These are phyloP conservation scores for Autographa gamma DNA, from an alignment of 2,888 invertebrate species.

Conservation along the genomic window DNA sequence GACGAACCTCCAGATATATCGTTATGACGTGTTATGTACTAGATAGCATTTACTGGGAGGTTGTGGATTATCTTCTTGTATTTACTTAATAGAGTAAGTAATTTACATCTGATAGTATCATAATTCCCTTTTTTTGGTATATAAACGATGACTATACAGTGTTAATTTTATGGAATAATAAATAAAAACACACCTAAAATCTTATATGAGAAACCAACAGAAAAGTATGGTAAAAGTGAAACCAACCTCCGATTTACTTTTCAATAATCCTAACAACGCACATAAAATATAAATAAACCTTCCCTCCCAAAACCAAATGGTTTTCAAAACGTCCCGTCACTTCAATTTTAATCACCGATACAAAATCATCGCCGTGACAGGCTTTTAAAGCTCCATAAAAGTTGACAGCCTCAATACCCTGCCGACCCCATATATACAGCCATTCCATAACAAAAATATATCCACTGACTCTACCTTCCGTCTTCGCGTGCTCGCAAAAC, in stretches of 20 bases:
- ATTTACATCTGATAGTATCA: no score
- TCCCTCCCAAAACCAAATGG: neutral
- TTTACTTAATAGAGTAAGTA: neutral
- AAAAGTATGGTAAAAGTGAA: neutral
- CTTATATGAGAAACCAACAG: no score
- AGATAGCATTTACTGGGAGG: conserved; percentile 1
- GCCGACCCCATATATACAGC: conserved; percentile 26
- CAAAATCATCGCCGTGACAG: conserved; percentile 6
- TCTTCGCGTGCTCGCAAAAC: conserved; percentile 57
- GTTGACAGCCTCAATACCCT: conserved; percentile 16
- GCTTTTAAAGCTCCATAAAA: conserved; percentile 17
- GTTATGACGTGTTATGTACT: conserved; percentile 37
- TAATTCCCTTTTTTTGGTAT: no score
- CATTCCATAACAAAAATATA: conserved; percentile 45
- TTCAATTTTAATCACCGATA: neutral
- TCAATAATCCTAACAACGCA: neutral
- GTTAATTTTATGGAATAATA: no score
- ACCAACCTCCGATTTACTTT: neutral
- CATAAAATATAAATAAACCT: neutral
- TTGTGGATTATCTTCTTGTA: neutral
- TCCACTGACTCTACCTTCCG: conserved; percentile 51
- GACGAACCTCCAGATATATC: conserved; percentile 43
- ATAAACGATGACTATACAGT: no score
- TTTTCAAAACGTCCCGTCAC: neutral
- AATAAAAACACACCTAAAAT: no score